Base-by-base conservation (phyloP, 2,888 invertebrate genomes). In the Andricus quercusramuli region DNA sequence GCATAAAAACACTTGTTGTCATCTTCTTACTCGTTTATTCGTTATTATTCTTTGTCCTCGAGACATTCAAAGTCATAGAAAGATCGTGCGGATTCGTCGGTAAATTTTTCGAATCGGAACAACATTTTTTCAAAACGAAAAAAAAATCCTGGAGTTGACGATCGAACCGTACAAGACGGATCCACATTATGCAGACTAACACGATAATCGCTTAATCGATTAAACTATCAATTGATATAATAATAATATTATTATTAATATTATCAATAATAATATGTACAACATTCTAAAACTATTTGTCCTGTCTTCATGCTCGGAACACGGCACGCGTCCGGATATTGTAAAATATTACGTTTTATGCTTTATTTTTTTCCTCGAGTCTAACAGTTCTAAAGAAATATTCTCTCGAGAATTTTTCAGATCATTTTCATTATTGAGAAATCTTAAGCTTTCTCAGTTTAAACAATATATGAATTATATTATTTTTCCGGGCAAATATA, bases 181-280 rank as follows among this genome's bases (percentile, higher is more conserved):
- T 90, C 86, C 88, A 89, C 89, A 89, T 89, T 89, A 90, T 88
- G 88, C 85, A 88, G 90, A 88, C 89, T 89, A 90, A 89, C 87
- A 88, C 89, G 88, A 88, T 88, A 85, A 89, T 89, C 88, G 88
- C 88, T 88, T 89, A 90, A 89, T 90, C 86, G 88, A 90, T 91
- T 89, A 90, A 91, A 90, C 90, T 91, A 91, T 90, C 87, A 89
- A 89, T 89, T 88, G 86, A 89, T 89, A 90, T 88, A 90, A 88
- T 91, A 90, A 89, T 90, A 88, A 85, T 89, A 89, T 86, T 89
- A 89, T 88, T 90, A 89, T 87, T 88, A 88, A 85, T 85, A 87
- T 86, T 87, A 86, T 85, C 84, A 91, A 87, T 90, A 91, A 91
- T 90, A 90, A 90, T 91, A 91, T 91, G 86, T 91, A 91, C 91